Conservation (phyloP, 1,140 invertebrate genomes). For the Chironomus tepperi region DNA sequence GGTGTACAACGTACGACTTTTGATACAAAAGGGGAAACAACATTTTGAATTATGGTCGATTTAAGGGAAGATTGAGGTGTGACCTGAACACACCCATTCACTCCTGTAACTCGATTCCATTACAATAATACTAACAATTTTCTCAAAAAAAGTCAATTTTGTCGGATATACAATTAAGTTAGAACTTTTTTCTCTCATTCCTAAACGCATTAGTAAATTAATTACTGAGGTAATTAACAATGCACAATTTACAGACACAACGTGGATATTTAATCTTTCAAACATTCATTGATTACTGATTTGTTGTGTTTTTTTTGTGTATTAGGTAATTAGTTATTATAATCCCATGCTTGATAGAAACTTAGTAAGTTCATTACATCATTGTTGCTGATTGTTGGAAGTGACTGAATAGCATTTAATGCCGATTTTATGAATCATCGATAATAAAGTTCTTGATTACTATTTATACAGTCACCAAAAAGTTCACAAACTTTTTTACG, state of each 20-base stretch:
- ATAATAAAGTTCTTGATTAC: no score
- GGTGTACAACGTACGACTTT: no score
- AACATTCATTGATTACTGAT: neutral
- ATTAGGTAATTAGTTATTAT: neutral
- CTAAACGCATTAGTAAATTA: neutral
- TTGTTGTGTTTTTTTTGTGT: neutral
- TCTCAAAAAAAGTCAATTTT: no score
- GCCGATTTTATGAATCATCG: neutral
- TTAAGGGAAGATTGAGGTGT: no score
- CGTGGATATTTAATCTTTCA: neutral
- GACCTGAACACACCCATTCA: no score
- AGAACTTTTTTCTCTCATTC: neutral
- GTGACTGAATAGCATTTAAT: neutral
- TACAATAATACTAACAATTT: no score
- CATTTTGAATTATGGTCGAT: no score
- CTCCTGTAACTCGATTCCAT: no score
- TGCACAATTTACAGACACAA: slow-evolving; percentile 7
- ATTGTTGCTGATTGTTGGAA: neutral
- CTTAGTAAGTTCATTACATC: neutral
- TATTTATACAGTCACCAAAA: no score
- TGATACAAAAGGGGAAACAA: no score
- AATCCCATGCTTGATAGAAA: neutral
- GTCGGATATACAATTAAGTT: neutral
- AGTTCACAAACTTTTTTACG: no score
- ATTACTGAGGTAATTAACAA: neutral